Base-by-base conservation (phyloP, 2,113 vertebrate genomes). In the Benthochromis sp. region DNA sequence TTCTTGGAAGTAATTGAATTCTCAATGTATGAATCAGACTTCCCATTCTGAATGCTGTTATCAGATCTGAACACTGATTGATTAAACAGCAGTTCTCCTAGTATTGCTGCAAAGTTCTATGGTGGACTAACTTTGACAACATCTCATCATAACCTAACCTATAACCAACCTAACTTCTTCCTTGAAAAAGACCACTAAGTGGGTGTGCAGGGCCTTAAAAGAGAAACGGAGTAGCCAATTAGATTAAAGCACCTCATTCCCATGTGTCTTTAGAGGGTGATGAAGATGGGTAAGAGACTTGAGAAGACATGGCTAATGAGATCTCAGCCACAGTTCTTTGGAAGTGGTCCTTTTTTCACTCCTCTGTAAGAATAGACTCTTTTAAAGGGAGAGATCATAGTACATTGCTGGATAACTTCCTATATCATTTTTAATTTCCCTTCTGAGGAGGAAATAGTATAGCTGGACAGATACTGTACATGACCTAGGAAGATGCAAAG, bases 301-400 rank as follows among this genome's bases (percentile, higher is more conserved):
- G 0, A 71, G 27, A 78, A 57, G 81, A 69, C 27, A n/a, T 17
- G 16, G 50, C 76, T 84, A 69, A 4, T 47, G 82, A 84, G 76
- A 38, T 52, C 43, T 50, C n/a, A 81, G 7, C 76, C 38, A 61
- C 24, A 57, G 61, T 14, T 81, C 55, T 81, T 81, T 81, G 34
- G 1, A 52, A 13, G 27, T 8, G 14, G 52, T 50, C n/a, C 17
- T 57, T 13, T 17, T 16, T 54, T 36, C 5, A 0, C 43, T 29
- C 40, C 24, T 76, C 24, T 0, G 9, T 31, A 47, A 82, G 12
- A 79, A 86, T 2, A 55, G 17, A 34, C 84, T 52, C 13, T 24
- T 13, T 34, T 47, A 61, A 6, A 31, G 14, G 57, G 57, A 21
- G 52, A 21, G 9, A 54, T 54, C 9, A 54, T 21, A 45, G 3